Conservation (phyloP, 2,888 invertebrate genomes). For the Fragum sueziense region DNA sequence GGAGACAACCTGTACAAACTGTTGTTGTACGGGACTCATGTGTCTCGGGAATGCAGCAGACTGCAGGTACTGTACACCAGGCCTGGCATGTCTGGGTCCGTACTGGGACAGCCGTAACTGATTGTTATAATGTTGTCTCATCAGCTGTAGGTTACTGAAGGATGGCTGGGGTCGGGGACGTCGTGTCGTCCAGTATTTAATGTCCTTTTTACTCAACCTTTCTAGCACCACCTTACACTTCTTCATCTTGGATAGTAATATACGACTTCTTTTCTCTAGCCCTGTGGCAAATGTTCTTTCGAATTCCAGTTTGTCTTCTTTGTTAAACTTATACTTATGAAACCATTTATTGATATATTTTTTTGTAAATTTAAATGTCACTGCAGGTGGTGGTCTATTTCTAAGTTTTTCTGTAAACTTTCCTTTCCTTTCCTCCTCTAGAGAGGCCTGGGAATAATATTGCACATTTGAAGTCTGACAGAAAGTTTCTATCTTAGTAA, state of each 20-base stretch:
- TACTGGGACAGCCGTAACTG: neutral
- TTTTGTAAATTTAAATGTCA: constrained; percentile 67
- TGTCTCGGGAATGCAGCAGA: neutral
- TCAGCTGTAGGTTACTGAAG: neutral
- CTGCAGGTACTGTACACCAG: neutral
- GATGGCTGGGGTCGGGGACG: constrained; percentile 13
- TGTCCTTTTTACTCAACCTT: constrained; percentile 55
- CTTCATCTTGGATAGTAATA: constrained; percentile 44
- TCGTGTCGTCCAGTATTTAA: constrained; percentile 61
- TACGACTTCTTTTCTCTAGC: constrained; percentile 57
- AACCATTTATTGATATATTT: constrained; percentile 59
- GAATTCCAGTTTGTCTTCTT: constrained; percentile 60
- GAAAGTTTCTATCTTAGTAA: constrained; percentile 59
- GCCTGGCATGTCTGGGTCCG: neutral
- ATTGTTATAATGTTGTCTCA: constrained; percentile 6
- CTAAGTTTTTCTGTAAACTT: constrained; percentile 64
- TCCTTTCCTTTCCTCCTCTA: constrained; percentile 27
- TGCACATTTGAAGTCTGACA: constrained; percentile 59
- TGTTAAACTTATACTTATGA: constrained; percentile 70
- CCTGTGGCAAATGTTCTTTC: constrained; percentile 57
- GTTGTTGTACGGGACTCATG: neutral
- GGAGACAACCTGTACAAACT: neutral
- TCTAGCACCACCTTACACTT: constrained; percentile 58
- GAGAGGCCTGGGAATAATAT: constrained; percentile 19
- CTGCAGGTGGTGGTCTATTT: constrained; percentile 61